These are phyloP conservation scores for Paraplagusia blochii DNA, from an alignment of 2,113 vertebrate species.

Conservation along the genomic window DNA sequence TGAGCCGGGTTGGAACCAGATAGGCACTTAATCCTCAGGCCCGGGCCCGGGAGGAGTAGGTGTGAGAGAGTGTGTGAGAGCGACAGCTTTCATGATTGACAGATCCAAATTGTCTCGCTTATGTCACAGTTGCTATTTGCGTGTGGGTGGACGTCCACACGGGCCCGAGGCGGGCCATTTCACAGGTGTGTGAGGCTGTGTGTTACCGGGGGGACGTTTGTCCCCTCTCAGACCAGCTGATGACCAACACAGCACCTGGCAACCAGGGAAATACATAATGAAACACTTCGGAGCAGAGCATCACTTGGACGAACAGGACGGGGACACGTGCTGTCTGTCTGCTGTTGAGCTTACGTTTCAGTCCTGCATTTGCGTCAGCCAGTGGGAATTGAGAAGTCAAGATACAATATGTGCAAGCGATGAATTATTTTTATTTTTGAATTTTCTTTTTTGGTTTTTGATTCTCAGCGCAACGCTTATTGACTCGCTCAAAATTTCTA, in stretches of 20 bases:
- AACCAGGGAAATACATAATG: constrained; percentile 31
- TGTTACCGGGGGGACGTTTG: constrained; percentile 34
- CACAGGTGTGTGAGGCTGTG: constrained; percentile 44
- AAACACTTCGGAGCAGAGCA: constrained; percentile 25
- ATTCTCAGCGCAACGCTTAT: too few species aligned
- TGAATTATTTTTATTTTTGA: too few species aligned
- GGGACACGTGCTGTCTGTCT: too few species aligned
- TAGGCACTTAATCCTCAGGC: constrained; percentile 58
- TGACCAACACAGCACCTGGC: constrained; percentile 52
- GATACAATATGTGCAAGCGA: too few species aligned
- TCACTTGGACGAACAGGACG: too few species aligned
- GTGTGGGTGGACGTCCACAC: constrained; percentile 11
- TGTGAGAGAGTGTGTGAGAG: constrained; percentile 24
- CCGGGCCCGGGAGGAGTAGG: constrained; percentile 13
- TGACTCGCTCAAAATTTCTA: too few species aligned
- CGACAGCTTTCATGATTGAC: constrained; percentile 47
- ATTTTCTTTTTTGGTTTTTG: too few species aligned
- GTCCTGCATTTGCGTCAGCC: too few species aligned
- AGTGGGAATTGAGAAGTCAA: too few species aligned
- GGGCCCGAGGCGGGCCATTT: constrained; percentile 40
- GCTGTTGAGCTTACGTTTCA: too few species aligned
- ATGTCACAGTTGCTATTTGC: constrained; percentile 43
- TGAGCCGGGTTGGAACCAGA: constrained; percentile 68
- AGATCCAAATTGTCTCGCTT: constrained; percentile 30
- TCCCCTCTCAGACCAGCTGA: constrained; percentile 29